A percentile compares a stretch with the other conserved stretches of the same genome.
Evolutionary conservation across 2,888 invertebrate species (phyloP).

Genomic region (Drosophila peninsularis): DNA sequence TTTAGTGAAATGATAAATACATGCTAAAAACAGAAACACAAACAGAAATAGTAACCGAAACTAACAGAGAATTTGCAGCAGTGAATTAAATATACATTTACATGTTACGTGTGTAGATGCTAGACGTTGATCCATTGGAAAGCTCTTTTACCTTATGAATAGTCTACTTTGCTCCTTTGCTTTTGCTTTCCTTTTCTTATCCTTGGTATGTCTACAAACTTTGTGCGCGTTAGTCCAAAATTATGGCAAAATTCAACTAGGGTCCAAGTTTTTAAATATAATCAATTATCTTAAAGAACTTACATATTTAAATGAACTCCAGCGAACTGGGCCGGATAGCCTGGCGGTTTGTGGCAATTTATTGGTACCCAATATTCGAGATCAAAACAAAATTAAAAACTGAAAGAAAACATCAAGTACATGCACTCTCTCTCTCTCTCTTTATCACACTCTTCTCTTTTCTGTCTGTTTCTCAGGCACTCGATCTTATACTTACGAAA

Average conservation of each 20-base stretch:
- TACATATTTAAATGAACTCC: slow-evolving; percentile 36
- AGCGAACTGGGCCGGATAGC: slow-evolving; percentile 36
- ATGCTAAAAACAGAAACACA: slow-evolving; percentile 52
- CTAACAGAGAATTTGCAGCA: slow-evolving; percentile 68
- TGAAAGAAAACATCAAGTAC: slow-evolving; percentile 24
- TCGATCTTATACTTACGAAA: slow-evolving; percentile 23
- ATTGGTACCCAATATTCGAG: slow-evolving; percentile 66
- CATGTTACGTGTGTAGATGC: slow-evolving; percentile 11
- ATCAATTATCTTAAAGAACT: slow-evolving; percentile 54
- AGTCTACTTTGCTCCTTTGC: slow-evolving; percentile 44
- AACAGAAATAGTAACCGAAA: slow-evolving; percentile 29
- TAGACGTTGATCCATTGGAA: slow-evolving; percentile 18
- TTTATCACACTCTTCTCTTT: neutral
- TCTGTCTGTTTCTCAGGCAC: slow-evolving; percentile 36
- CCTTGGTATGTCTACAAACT: slow-evolving; percentile 60
- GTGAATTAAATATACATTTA: slow-evolving; percentile 62
- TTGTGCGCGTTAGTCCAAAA: slow-evolving; percentile 56
- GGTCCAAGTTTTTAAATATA: slow-evolving; percentile 81
- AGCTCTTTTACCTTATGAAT: slow-evolving; percentile 39
- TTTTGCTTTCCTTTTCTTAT: slow-evolving; percentile 45
- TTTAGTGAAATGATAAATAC: slow-evolving; percentile 70
- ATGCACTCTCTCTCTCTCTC: slow-evolving; percentile 23
- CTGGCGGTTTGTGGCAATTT: slow-evolving; percentile 49
- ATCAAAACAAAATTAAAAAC: slow-evolving; percentile 13
- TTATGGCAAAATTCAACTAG: slow-evolving; percentile 79